A percentile compares a stretch with the other conserved stretches of the same genome.
Conservation (phyloP, 2,113 vertebrate genomes). For the Pygoscelis antarcticus region DNA sequence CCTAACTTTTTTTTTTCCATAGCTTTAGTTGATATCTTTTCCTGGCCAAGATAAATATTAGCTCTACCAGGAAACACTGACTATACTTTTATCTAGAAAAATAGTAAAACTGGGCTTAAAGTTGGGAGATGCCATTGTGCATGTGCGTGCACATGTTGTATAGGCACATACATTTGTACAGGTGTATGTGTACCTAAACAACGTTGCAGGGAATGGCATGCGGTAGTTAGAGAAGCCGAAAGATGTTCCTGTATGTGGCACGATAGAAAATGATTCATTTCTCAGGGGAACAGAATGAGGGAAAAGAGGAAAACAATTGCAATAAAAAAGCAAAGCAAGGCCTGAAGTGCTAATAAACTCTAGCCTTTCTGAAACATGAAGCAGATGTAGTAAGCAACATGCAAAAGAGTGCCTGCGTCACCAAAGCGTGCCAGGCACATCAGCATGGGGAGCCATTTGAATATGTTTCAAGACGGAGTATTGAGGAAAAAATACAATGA, state of each 20-base stretch:
- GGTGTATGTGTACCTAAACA: not conserved
- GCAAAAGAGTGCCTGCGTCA: not conserved
- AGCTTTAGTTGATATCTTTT: not conserved
- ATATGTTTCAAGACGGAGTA: not conserved
- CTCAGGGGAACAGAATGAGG: not conserved
- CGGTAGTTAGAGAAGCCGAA: not conserved
- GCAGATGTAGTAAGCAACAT: not conserved
- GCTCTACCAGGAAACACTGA: not conserved
- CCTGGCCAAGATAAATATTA: not conserved
- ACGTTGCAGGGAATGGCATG: fast-evolving
- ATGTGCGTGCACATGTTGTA: fast-evolving
- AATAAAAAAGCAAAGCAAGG: not conserved
- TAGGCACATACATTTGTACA: fast-evolving
- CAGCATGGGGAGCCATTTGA: not conserved
- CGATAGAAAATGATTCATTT: not conserved
- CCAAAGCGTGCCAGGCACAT: not conserved
- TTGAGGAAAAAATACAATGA: not conserved
- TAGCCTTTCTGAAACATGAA: not conserved
- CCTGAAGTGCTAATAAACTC: not conserved
- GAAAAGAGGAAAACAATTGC: slow-evolving; percentile 5
- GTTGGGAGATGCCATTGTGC: not conserved
- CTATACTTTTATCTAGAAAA: not conserved
- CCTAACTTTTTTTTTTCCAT: not conserved
- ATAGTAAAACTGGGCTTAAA: not conserved
- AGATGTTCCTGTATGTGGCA: not conserved